These are phyloP conservation scores for Odontothrips loti DNA, from an alignment of 2,888 invertebrate species.

Conservation along the genomic window DNA sequence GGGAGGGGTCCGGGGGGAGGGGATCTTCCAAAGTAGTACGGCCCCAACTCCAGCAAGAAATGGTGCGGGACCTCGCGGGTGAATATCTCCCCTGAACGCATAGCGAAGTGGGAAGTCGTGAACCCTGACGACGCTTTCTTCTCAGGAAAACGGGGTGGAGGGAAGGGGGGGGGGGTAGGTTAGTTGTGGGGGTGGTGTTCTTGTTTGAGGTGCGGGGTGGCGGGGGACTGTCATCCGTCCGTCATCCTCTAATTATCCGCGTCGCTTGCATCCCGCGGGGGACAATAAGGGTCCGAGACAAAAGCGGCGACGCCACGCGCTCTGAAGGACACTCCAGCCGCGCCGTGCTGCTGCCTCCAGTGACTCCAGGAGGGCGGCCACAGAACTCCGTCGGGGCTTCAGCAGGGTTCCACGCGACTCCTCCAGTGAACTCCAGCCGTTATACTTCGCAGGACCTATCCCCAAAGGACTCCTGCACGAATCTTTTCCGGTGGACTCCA, in stretches of 20 bases:
- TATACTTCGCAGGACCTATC: too few relatives aligned
- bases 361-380: not conserved
- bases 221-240: not conserved
- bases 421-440: too few relatives aligned
- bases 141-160: not conserved
- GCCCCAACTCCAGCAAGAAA: too few relatives aligned
- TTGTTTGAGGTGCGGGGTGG: not conserved
- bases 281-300: not conserved
- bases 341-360: not conserved
- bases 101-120: too few relatives aligned
- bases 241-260: constrained; percentile 16
- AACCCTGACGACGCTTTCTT: too few relatives aligned
- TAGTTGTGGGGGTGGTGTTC: too few relatives aligned
- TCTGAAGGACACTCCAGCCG: not conserved
- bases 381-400: not conserved
- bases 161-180: not conserved
- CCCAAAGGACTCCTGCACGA: too few relatives aligned
- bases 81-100: too few relatives aligned
- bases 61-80: too few relatives aligned
- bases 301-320: not conserved
- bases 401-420: not conserved
- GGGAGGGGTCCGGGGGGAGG: too few relatives aligned
- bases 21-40: too few relatives aligned
- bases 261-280: constrained; percentile 11
- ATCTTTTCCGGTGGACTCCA: not conserved